phyloP scores from a whole-genome alignment of 2,113 vertebrate species.

The Cololabis saira region DNA sequence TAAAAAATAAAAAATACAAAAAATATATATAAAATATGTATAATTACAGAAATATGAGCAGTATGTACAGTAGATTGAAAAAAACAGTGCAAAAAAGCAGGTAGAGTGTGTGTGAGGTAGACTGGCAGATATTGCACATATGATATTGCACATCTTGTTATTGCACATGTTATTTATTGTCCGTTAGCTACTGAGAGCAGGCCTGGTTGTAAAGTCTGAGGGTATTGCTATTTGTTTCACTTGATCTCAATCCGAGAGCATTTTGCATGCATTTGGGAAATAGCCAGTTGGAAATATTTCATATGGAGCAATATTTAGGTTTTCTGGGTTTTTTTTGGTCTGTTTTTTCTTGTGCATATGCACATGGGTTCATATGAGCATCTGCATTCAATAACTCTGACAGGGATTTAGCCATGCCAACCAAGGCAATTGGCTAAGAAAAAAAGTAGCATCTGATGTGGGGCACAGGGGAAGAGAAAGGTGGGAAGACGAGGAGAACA shows the following conservation, averaged over 20 bases:
- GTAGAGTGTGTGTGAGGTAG: no score
- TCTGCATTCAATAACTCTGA: conserved; percentile 34
- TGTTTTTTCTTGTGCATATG: conserved; percentile 22
- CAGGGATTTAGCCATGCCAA: conserved; percentile 25
- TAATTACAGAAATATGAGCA: no score
- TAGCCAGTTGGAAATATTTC: not conserved
- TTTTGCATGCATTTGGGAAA: not conserved
- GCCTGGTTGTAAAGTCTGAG: no score
- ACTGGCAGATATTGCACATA: no score
- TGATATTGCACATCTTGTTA: no score
- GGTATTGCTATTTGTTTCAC: not conserved
- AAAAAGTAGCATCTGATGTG: conserved; percentile 56
- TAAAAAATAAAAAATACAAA: no score
- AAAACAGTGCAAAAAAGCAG: no score
- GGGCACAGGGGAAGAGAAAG: conserved; percentile 13
- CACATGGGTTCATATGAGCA: conserved; percentile 18
- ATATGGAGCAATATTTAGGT: not conserved
- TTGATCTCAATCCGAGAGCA: not conserved
- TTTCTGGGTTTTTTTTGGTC: not conserved
- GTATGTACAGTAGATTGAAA: no score
- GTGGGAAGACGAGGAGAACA: conserved; percentile 9
- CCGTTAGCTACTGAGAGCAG: no score
- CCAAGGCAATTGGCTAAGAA: conserved; percentile 9
- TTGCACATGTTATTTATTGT: no score
- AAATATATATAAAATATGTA: no score